Evolutionary conservation across 2,888 invertebrate genomes (phyloP).

Genomic region (Pandemis cinnamomeana): DNA sequence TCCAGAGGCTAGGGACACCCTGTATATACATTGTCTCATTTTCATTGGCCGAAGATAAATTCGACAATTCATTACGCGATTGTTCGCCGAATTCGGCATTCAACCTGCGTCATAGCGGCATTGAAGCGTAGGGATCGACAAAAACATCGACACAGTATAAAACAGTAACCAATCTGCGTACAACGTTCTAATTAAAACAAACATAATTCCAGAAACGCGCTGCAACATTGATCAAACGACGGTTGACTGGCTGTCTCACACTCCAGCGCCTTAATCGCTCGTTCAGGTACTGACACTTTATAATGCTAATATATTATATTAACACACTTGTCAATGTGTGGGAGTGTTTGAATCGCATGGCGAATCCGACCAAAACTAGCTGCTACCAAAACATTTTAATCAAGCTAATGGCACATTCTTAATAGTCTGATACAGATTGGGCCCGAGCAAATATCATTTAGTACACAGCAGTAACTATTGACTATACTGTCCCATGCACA

Average conservation of each 20-base stretch:
- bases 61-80: slow-evolving; percentile 30
- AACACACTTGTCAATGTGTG: too few relatives aligned
- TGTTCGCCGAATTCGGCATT: slow-evolving; percentile 13
- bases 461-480: too few relatives aligned
- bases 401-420: too few relatives aligned
- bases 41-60: slow-evolving; percentile 23
- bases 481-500: too few relatives aligned
- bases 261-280: background rate
- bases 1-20: too few relatives aligned
- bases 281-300: background rate
- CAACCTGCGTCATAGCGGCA: slow-evolving; percentile 25
- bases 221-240: background rate
- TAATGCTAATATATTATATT: too few relatives aligned
- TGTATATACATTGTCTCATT: slow-evolving; percentile 2
- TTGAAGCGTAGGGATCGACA: slow-evolving; percentile 15
- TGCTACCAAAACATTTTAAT: too few relatives aligned
- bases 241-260: background rate
- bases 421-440: too few relatives aligned
- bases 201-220: background rate
- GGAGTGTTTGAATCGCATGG: too few relatives aligned
- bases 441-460: too few relatives aligned
- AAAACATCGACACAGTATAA: slow-evolving; percentile 21
- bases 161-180: background rate
- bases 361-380: too few relatives aligned
- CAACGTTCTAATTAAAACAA: too few relatives aligned